Evolutionary conservation across 1,140 invertebrate species (phyloP).

Genomic region (Psix sp.): DNA sequence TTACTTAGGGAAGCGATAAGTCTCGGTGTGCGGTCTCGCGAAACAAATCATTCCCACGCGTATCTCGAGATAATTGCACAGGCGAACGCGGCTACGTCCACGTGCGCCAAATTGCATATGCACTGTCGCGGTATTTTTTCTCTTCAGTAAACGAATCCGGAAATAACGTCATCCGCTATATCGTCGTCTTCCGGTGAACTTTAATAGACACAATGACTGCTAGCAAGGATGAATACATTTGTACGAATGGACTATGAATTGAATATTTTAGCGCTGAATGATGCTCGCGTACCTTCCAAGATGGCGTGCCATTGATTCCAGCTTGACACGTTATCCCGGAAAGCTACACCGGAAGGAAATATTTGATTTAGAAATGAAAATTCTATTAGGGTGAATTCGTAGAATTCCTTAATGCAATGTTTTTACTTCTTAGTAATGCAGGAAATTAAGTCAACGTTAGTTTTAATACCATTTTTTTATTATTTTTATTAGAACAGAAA

Average conservation of each 20-base stretch:
- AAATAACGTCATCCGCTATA: constrained; percentile 63
- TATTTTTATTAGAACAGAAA: no score
- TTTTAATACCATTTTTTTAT: no score
- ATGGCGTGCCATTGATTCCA: not conserved
- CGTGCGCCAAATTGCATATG: constrained; percentile 48
- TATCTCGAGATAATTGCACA: constrained; percentile 35
- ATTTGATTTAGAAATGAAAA: no score
- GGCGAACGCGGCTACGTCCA: constrained; percentile 32
- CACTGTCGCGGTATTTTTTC: constrained; percentile 22
- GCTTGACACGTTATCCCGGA: not conserved
- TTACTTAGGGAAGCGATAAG: constrained; percentile 59
- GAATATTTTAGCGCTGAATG: constrained; percentile 26
- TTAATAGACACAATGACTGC: constrained; percentile 48
- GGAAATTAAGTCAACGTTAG: no score
- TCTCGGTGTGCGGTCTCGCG: constrained; percentile 38
- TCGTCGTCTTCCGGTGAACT: constrained; percentile 60
- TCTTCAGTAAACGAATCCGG: constrained; percentile 56
- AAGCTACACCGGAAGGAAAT: constrained; percentile 1
- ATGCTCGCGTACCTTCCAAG: constrained; percentile 6
- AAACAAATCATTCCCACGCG: constrained; percentile 48
- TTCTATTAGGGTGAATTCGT: no score
- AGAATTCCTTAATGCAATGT: no score
- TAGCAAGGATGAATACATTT: constrained; percentile 44
- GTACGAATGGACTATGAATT: constrained; percentile 33
- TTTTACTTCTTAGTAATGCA: no score